A percentile compares a stretch with the other conserved stretches of the same genome.
These are phyloP conservation scores for Hipparchia sbordonii DNA, from an alignment of 2,888 invertebrate genomes.

Conservation along the genomic window DNA sequence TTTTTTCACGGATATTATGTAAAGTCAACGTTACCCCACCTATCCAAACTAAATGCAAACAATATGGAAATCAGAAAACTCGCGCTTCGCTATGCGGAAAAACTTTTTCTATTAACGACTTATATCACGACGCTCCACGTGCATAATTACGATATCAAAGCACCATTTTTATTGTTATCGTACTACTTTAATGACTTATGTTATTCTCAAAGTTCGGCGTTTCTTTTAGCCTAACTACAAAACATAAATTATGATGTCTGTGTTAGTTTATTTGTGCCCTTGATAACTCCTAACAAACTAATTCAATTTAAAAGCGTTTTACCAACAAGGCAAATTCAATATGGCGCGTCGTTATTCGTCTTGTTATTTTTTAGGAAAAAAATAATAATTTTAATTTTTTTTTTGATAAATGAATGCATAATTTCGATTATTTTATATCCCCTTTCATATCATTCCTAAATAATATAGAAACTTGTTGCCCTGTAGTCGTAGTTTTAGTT, in stretches of 20 bases:
- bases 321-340: too few relatives aligned
- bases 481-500: too few relatives aligned
- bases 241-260: background rate
- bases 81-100: slow-evolving; percentile 46
- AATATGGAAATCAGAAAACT: slow-evolving; percentile 42
- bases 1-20: slow-evolving; percentile 18
- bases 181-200: slow-evolving; percentile 27
- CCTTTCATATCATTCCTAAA: too few relatives aligned
- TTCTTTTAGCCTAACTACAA: slow-evolving; percentile 1
- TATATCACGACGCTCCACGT: slow-evolving; percentile 54
- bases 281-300: too few relatives aligned
- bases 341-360: too few relatives aligned
- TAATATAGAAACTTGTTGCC: too few relatives aligned
- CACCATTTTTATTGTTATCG: slow-evolving; percentile 43
- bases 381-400: too few relatives aligned
- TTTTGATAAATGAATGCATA: too few relatives aligned
- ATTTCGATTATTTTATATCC: too few relatives aligned
- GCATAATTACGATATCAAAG: slow-evolving; percentile 57
- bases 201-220: slow-evolving; percentile 15
- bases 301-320: too few relatives aligned
- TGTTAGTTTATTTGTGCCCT: background rate
- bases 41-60: slow-evolving; percentile 30
- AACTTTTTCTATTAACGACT: slow-evolving; percentile 63
- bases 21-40: slow-evolving; percentile 22
- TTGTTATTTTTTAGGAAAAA: too few relatives aligned